phyloP scores from a whole-genome alignment of 2,113 vertebrate species.

The Ammodytes marinus region DNA sequence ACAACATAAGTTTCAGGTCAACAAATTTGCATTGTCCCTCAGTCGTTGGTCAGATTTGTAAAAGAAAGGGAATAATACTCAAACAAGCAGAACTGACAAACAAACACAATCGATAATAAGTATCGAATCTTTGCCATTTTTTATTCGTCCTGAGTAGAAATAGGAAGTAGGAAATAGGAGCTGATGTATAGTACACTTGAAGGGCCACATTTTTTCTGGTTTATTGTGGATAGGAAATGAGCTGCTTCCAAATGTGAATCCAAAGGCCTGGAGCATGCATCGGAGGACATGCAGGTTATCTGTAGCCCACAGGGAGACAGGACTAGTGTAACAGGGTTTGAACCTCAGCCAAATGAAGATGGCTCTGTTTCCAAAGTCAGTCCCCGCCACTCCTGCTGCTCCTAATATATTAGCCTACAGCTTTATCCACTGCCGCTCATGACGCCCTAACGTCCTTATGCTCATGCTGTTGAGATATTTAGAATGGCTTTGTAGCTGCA shows the following conservation, averaged over 20 bases:
- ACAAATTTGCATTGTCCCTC: too few species aligned
- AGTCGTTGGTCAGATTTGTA: too few species aligned
- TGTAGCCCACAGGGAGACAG: conserved; percentile 25
- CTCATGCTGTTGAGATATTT: background rate
- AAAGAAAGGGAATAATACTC: too few species aligned
- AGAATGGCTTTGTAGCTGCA: conserved; percentile 7
- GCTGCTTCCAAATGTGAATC: conserved; percentile 10
- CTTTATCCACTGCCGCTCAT: conserved; percentile 46
- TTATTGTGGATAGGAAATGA: conserved; percentile 2
- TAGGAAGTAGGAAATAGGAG: background rate
- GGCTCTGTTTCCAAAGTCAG: conserved; percentile 42
- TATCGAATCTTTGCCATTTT: background rate
- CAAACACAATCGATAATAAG: too few species aligned
- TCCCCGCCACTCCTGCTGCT: conserved; percentile 26
- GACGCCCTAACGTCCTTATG: conserved; percentile 38
- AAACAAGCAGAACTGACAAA: too few species aligned
- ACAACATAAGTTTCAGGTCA: too few species aligned
- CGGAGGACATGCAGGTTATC: conserved; percentile 28
- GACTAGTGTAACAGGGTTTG: conserved; percentile 35
- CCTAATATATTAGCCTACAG: conserved; percentile 42
- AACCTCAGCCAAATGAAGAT: conserved; percentile 55
- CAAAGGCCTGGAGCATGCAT: conserved; percentile 1
- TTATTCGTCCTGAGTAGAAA: background rate
- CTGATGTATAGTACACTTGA: background rate
- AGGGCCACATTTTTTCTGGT: conserved; percentile 13